These are phyloP conservation scores for Galemys pyrenaicus DNA, from an alignment of 2,113 vertebrate genomes.

Conservation along the genomic window DNA sequence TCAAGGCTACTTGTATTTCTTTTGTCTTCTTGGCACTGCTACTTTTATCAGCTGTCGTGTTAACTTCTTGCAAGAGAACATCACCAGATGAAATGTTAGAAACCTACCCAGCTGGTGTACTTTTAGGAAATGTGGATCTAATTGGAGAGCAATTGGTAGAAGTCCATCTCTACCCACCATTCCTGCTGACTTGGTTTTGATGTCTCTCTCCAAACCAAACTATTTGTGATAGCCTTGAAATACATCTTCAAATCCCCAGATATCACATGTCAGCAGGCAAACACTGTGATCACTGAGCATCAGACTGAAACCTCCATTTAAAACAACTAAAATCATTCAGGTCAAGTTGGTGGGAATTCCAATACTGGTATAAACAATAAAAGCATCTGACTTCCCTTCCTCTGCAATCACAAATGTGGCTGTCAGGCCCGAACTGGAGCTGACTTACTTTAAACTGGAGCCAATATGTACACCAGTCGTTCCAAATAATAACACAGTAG, in stretches of 20 bases:
- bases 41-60: not conserved
- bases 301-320: not conserved
- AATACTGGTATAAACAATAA: constrained; percentile 21
- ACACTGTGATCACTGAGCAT: not conserved
- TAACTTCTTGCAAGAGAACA: not conserved
- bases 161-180: not conserved
- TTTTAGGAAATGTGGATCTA: constrained; percentile 9
- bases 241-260: not conserved
- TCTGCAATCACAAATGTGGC: constrained; percentile 37
- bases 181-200: constrained; percentile 35
- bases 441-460: constrained; percentile 67
- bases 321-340: not conserved
- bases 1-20: not conserved
- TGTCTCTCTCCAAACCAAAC: constrained; percentile 39
- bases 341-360: constrained; percentile 6
- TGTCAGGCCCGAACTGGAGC: constrained; percentile 58
- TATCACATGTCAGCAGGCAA: constrained; percentile 32
- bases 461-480: constrained; percentile 56
- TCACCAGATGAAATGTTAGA: not conserved
- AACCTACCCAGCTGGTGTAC: constrained; percentile 13
- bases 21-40: not conserved
- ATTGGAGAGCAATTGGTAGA: constrained; percentile 26
- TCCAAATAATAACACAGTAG: constrained; percentile 64
- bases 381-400: not conserved
- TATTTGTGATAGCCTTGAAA: constrained; percentile 34